These are phyloP conservation scores for Nephrotoma guestfalica DNA, from an alignment of 2,888 invertebrate species.

Conservation along the genomic window DNA sequence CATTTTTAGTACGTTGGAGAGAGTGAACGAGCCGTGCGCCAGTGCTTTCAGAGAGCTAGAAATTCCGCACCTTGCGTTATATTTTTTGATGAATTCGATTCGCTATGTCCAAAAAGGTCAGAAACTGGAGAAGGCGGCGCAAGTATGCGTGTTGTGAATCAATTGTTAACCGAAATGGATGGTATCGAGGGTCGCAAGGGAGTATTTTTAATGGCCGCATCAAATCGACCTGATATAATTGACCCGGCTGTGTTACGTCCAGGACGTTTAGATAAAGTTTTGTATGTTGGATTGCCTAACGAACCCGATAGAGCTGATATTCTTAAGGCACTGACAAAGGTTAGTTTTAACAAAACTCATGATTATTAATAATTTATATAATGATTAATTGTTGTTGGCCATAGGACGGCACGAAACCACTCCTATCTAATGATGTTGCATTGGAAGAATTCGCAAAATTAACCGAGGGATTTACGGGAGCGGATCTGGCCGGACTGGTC, in stretches of 20 bases:
- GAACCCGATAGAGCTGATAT: constrained; percentile 73
- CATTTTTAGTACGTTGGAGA: constrained; percentile 82
- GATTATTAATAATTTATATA: constrained; percentile 1
- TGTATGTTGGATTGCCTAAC: constrained; percentile 81
- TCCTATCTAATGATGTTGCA: constrained; percentile 59
- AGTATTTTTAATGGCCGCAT: constrained; percentile 91
- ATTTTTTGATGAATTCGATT: constrained; percentile 97
- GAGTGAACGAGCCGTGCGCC: constrained; percentile 92
- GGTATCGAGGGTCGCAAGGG: constrained; percentile 83
- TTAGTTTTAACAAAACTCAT: constrained; percentile 20
- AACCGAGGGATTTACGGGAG: constrained; percentile 76
- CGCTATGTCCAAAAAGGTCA: constrained; percentile 80
- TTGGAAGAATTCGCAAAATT: constrained; percentile 53
- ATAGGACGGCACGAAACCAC: constrained; percentile 66
- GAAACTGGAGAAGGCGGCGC: constrained; percentile 59
- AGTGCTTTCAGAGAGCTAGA: constrained; percentile 85
- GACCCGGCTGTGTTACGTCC: constrained; percentile 85
- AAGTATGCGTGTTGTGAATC: constrained; percentile 82
- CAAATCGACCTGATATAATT: constrained; percentile 91
- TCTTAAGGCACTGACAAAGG: constrained; percentile 76
- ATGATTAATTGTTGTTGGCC: not conserved
- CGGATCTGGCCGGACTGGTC: constrained; percentile 82
- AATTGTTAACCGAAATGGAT: constrained; percentile 96
- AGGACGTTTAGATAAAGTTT: constrained; percentile 78
- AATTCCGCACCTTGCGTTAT: constrained; percentile 96